Conservation (phyloP, 2,797 vertebrate genomes). For the Triplophysa bombifrons region DNA sequence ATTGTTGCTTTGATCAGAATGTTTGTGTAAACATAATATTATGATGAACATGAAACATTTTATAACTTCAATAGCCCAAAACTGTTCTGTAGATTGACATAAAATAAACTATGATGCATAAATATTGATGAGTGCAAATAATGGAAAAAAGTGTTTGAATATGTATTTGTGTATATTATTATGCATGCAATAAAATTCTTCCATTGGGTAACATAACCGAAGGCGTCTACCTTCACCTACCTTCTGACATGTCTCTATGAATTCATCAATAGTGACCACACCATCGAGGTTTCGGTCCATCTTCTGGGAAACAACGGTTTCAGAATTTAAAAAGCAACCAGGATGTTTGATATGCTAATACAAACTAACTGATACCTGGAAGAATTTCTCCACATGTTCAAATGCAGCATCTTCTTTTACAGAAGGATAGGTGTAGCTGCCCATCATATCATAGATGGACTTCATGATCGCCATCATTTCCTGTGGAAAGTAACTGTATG, state of each 20-base stretch:
- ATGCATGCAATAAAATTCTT: not conserved
- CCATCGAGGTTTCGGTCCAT: conserved; percentile 96
- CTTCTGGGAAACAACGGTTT: conserved; percentile 79
- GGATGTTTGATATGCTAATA: not conserved
- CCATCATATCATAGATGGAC: conserved; percentile 98
- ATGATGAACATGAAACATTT: too few relatives aligned
- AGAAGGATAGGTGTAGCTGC: conserved; percentile 84
- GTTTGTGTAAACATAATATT: too few relatives aligned
- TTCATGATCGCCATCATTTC: conserved; percentile 96
- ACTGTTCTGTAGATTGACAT: too few relatives aligned
- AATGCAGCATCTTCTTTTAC: conserved; percentile 78
- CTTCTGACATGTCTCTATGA: conserved; percentile 95
- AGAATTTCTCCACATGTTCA: conserved; percentile 93
- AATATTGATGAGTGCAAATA: too few relatives aligned
- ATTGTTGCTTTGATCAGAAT: too few relatives aligned
- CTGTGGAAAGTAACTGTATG: conserved; percentile 64
- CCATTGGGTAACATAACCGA: too few relatives aligned
- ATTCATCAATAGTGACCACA: conserved; percentile 96
- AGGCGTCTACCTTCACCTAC: conserved; percentile 81
- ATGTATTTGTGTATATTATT: too few relatives aligned
- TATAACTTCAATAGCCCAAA: too few relatives aligned
- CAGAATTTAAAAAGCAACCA: not conserved
- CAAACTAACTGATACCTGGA: conserved; percentile 78
- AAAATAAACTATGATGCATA: too few relatives aligned
- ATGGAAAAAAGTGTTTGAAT: too few relatives aligned